Evolutionary conservation across 1,140 invertebrate species (phyloP), one percentile per base, ranked within the genome.

Genomic region (Hyphantria cunea): DNA sequence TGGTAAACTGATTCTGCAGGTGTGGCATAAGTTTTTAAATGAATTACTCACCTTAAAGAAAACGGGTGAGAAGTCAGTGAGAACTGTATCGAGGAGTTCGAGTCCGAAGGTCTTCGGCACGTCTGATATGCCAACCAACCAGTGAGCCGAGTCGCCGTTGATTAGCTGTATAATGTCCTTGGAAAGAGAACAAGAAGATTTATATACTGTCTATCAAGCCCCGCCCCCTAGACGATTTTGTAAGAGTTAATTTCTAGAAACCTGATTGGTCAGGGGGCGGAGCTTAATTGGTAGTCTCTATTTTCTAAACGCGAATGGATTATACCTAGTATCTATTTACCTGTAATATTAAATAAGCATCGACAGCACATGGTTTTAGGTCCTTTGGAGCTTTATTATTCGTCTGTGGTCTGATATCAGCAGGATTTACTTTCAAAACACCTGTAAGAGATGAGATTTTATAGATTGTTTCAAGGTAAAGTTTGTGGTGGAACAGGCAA

Each of bases 41-140:
- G 17, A n/a, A n/a, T 25, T 25, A 25, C 17, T 25, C 92, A 98
- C 97, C 93, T 98, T 95, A 78, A 96, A 96, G 91, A 99, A 99
- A 37, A 99, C 95, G 39, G 94, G 93, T 25, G 97, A 96, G 92
- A 98, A 99, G 72, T 97, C 95, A 41, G 96, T 96, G 13, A 99
- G 92, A 49, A 99, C 96, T 0, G 97, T 96, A 89, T 99, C 98
- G 47, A 99, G 83, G 14, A 99, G 91, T 88, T 99, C 98, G 60
- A 99, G 91, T 6, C 98, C 98, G 92, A 99, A 99, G 1, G 98
- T 99, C 70, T 98, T 93, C 3, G 97, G 98, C 95, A 99, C 99
- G 92, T 99, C 98, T 6, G 97, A 97, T 88, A 99, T 97, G 6
- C 97, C 98, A 12, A 96, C 93, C 37, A 99, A 91, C 98, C 98